Evolutionary conservation across 1,140 invertebrate species (phyloP), one percentile per base, ranked within the genome.

Genomic region (Mactra quadrangularis): DNA sequence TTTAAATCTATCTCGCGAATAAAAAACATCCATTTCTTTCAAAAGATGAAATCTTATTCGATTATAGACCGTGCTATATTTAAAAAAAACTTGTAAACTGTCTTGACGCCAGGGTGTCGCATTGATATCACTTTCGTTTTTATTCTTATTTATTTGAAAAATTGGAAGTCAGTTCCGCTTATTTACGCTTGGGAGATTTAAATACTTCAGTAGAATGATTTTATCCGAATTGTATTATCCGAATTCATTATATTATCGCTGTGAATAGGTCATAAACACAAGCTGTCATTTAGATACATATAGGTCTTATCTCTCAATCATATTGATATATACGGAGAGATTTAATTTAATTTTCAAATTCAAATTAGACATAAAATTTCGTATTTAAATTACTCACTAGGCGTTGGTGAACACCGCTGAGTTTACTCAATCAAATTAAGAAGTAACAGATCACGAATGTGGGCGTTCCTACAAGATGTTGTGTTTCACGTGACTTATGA

Each of bases 281-380:
- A 57, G 31, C 22, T 72, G 33, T 72, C 70, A 57, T 55, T 72
- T 55, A 57, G 25, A 29, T 31, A 75, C 52, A 35, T 11, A 45
- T 41, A 75, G 22, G 3, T 19, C 27, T 60, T 33, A 31, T 41
- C 35, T 9, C n/a, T 38, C 0, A 27, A 7, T 57, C 53, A 25
- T 75, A 53, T 75, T 19, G 38, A 47, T 41, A 33, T 71, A 81
- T 59, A 27, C 35, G 22, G 64, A 70, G 77, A 41, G 75, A 53
- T 78, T 78, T 78, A 71, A 81, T 81, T 81, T 81, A 71, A 70
- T 81, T 81, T 81, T 81, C n/a, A 27, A 68, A 68, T 71, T 78
- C 57, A 71, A 81, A 81, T 70, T 81, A 81, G 50, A 50, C 47
- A 70, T 70, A 68, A 81, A 70, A 70, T 70, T 53, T 70, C 47